These are phyloP conservation scores for Hippotragus niger DNA, from an alignment of 2,113 vertebrate species.

Conservation along the genomic window DNA sequence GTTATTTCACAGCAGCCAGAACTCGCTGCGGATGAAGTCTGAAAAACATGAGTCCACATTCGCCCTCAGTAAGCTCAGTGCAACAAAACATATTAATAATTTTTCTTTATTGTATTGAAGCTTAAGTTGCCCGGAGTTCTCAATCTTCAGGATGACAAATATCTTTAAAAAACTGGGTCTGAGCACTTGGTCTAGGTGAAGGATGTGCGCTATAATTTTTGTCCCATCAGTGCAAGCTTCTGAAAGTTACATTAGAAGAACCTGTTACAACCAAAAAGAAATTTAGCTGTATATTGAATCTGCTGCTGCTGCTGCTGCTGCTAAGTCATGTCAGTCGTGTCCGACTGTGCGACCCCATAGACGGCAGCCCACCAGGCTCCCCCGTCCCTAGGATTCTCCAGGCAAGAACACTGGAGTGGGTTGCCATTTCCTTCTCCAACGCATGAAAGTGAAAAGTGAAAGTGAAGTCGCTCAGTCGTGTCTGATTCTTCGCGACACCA, in stretches of 20 bases:
- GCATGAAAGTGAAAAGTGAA: too few relatives aligned
- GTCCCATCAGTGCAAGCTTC: not conserved
- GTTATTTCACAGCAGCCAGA: not conserved
- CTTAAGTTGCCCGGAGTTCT: not conserved
- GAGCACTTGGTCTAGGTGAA: not conserved
- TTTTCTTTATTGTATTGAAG: not conserved
- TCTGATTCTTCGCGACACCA: accelerated
- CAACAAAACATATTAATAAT: accelerated
- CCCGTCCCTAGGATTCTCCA: too few relatives aligned
- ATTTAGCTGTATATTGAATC: not conserved
- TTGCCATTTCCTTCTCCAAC: too few relatives aligned
- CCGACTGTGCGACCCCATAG: too few relatives aligned
- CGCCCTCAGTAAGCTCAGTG: not conserved
- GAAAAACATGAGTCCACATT: not conserved
- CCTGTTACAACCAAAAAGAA: not conserved
- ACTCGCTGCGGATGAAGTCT: not conserved
- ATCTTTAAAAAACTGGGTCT: not conserved
- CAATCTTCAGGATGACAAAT: not conserved
- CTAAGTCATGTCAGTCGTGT: too few relatives aligned
- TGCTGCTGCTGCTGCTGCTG: too few relatives aligned
- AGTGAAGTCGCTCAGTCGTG: too few relatives aligned
- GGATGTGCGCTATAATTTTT: not conserved
- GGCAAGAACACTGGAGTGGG: too few relatives aligned
- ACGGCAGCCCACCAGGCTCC: too few relatives aligned
- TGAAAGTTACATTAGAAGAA: not conserved